Base-by-base conservation (phyloP, 2,888 invertebrate genomes). In the Chrysotoxum bicinctum region DNA sequence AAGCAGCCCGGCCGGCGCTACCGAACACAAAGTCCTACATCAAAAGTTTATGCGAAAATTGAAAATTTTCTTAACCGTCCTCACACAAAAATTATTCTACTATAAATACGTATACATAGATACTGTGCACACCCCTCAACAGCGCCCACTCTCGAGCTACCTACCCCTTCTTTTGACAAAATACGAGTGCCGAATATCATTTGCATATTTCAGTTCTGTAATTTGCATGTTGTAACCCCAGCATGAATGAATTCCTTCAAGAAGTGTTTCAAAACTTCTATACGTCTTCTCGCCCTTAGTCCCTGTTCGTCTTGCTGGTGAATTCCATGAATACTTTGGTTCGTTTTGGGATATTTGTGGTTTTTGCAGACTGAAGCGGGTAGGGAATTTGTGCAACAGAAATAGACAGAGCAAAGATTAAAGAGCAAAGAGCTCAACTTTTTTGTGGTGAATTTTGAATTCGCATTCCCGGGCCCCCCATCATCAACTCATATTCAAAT, bases 121-220 rank as follows among this genome's bases (percentile, higher is more conserved):
- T 32, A 43, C 45, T n/a, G 7, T 30, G 26, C 19, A 16, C 19
- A 35, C 3, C 0, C 3, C 23, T n/a, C 10, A 30, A 6, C 4
- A 23, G 2, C 5, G 8, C 14, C 23, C 40, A 7, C 23, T n/a
- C 21, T n/a, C 16, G n/a, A n/a, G n/a, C n/a, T n/a, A n/a, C 30
- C 7, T 14, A 5, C 14, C 8, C 35, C 16, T 2, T 12, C 40
- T 54, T 26, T 43, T 40, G 26, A 35, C 35, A 52, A 43, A 81
- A 56, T 21, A 26, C 26, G 56, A 40, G 69, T 64, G 52, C 68
- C 68, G 75, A 81, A 73, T 81, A 81, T 56, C 68, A 85, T 85
- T 85, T 85, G 77, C 85, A 85, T 81, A 85, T 77, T 85, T 77
- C 50, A 58, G 56, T 77, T 73, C 73, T 73, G 73, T 76, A 77